These are phyloP conservation scores for Urophycis tenuis DNA, from an alignment of 2,797 vertebrate genomes.

Conservation along the genomic window DNA sequence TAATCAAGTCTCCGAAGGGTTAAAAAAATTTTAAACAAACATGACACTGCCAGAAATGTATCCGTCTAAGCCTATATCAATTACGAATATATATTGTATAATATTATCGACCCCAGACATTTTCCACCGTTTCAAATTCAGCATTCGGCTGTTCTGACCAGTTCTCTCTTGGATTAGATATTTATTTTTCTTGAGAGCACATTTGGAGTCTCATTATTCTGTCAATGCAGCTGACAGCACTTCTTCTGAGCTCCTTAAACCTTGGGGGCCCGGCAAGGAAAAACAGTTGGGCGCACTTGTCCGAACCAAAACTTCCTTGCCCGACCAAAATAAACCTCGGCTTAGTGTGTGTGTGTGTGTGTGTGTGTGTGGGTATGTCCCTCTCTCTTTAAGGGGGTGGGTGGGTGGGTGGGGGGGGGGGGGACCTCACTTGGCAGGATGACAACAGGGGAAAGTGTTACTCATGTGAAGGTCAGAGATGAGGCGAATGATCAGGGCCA, in stretches of 20 bases:
- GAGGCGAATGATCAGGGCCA: constrained; percentile 40
- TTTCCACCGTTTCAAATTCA: constrained; percentile 4
- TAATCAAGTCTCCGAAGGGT: neutral
- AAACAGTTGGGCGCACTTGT: constrained; percentile 44
- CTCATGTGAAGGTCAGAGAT: constrained; percentile 51
- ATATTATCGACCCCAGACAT: neutral
- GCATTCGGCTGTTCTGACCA: constrained; percentile 3
- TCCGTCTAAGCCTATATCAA: neutral
- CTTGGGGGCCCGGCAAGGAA: constrained; percentile 28
- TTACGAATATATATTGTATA: no score
- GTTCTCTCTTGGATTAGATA: constrained; percentile 23
- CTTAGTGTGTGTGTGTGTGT: constrained; percentile 27
- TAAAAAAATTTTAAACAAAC: neutral
- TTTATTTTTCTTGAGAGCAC: constrained; percentile 42
- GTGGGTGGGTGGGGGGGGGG: constrained; percentile 50
- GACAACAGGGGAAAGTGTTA: constrained; percentile 32
- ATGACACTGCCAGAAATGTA: neutral
- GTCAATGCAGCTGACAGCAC: constrained; percentile 44
- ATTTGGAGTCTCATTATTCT: constrained; percentile 44
- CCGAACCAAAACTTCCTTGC: constrained; percentile 48
- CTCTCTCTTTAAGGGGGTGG: constrained; percentile 44
- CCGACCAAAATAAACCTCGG: constrained; percentile 50
- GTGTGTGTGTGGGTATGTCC: constrained; percentile 32
- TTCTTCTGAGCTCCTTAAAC: constrained; percentile 40
- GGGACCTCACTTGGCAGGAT: constrained; percentile 48